Evolutionary conservation across 2,888 invertebrate species (phyloP).

Genomic region (Uropetala carovei): DNA sequence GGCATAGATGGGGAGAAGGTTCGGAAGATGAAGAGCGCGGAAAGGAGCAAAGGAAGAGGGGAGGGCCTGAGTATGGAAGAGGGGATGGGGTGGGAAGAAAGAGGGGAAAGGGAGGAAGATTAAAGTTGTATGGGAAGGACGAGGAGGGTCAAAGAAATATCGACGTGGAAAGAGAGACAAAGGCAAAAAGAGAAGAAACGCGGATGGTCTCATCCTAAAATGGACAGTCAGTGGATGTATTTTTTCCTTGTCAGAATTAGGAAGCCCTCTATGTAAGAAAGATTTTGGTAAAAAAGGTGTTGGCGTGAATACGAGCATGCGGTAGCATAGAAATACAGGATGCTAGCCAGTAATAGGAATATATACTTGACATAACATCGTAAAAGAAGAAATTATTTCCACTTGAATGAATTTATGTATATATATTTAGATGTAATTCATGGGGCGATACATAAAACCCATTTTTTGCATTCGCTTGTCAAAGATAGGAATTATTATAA

Average conservation of each 20-base stretch:
- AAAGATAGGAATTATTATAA: too few relatives aligned
- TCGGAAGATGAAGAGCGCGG: neutral
- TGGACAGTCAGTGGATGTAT: neutral
- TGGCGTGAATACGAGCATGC: neutral
- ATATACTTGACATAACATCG: too few relatives aligned
- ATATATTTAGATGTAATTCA: too few relatives aligned
- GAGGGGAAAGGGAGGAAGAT: neutral
- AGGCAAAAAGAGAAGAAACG: constrained; percentile 18
- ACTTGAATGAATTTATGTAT: too few relatives aligned
- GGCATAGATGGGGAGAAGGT: neutral
- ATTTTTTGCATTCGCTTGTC: too few relatives aligned
- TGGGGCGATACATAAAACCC: too few relatives aligned
- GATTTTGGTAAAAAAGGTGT: neutral
- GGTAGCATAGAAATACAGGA: neutral
- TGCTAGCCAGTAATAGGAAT: too few relatives aligned
- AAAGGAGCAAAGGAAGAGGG: neutral
- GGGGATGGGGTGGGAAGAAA: neutral
- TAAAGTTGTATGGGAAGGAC: neutral
- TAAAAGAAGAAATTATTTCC: too few relatives aligned
- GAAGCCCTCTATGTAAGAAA: neutral
- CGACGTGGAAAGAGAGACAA: neutral
- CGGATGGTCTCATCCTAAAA: neutral
- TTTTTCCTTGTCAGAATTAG: neutral
- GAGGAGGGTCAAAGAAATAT: neutral
- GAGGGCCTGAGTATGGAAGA: neutral